A percentile compares a stretch with the other conserved stretches of the same genome.
phyloP scores from a whole-genome alignment of 2,113 vertebrate species.

The Passer montanus region DNA sequence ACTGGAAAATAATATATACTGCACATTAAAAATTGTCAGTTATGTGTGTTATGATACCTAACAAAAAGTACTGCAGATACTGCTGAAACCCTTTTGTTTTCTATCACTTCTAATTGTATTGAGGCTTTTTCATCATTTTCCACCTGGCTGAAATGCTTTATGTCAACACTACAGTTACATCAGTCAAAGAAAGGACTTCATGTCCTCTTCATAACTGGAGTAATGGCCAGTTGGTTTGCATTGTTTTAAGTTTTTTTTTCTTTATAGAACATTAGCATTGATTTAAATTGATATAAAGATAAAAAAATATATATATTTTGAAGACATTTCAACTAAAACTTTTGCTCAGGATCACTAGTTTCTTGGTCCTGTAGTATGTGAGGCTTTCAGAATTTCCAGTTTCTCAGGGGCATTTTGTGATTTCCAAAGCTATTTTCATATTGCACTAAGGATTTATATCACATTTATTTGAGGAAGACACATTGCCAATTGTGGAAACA shows the following conservation, averaged over 20 bases:
- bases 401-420: not conserved
- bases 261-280: accelerated
- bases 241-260: not conserved
- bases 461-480: not conserved
- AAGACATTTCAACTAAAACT: not conserved
- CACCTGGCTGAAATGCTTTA: not conserved
- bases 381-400: not conserved
- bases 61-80: not conserved
- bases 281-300: not conserved
- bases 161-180: not conserved
- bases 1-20: not conserved
- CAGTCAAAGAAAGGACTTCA: not conserved
- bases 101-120: not conserved
- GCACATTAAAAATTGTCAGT: not conserved
- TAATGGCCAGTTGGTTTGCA: accelerated
- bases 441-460: not conserved
- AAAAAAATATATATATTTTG: not conserved
- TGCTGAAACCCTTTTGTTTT: not conserved
- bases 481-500: not conserved
- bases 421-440: not conserved
- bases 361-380: not conserved
- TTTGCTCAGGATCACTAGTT: not conserved
- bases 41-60: not conserved
- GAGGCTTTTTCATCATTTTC: not conserved
- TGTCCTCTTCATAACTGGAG: not conserved